These are phyloP conservation scores for Catostylus mosaicus DNA, from an alignment of 30 jellyfish, hydroid and myxozoan genomes.

Conservation along the genomic window DNA sequence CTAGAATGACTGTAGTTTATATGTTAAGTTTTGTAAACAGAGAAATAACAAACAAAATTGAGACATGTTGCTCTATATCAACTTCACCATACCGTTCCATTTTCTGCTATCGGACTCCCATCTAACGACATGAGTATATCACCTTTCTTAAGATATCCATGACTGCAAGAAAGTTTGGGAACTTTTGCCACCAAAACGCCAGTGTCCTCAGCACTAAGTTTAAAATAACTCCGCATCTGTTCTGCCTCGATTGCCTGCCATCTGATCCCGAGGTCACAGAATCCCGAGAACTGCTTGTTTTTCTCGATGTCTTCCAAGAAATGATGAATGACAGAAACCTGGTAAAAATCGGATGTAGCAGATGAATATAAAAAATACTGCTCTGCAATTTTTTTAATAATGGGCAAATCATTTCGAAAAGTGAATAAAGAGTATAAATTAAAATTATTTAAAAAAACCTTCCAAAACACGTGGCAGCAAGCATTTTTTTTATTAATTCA, in stretches of 20 bases:
- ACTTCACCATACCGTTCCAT: constrained; percentile 85
- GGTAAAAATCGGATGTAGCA: too few relatives aligned
- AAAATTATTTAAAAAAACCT: too few relatives aligned
- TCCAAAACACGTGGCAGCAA: too few relatives aligned
- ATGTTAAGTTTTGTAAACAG: too few relatives aligned
- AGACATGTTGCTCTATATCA: too few relatives aligned
- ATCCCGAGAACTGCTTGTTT: constrained; percentile 54
- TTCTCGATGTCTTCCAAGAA: constrained; percentile 56
- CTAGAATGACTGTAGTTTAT: too few relatives aligned
- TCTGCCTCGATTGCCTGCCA: constrained; percentile 82
- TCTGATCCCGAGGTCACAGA: constrained; percentile 59
- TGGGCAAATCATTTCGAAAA: too few relatives aligned
- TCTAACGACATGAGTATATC: constrained; percentile 69
- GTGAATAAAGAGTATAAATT: too few relatives aligned
- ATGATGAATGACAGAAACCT: constrained; percentile 67
- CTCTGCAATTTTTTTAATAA: too few relatives aligned
- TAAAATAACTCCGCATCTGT: constrained; percentile 73
- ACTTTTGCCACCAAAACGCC: constrained; percentile 67
- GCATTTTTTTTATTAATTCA: too few relatives aligned
- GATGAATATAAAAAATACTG: too few relatives aligned
- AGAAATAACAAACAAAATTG: too few relatives aligned
- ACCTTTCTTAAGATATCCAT: constrained; percentile 50
- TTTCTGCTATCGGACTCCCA: constrained; percentile 63
- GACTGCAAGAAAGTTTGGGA: constrained; percentile 62
- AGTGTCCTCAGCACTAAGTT: constrained; percentile 45